Base-by-base conservation (phyloP, 2,797 vertebrate genomes). In the Myioborus melanocephalus region DNA sequence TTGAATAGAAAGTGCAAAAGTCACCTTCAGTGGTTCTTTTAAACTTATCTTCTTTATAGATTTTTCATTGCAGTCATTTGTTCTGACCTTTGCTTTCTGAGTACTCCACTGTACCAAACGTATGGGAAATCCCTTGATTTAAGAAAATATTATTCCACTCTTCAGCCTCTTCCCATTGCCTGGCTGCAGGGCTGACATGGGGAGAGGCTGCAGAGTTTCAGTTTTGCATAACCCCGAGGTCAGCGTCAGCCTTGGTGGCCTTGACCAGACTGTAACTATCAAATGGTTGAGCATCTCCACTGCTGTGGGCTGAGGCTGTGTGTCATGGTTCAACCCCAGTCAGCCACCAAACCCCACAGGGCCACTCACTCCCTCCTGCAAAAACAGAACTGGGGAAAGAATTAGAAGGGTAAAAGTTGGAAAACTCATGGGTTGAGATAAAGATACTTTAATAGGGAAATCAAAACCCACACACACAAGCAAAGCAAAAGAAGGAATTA, bases 211-310 rank as follows among this genome's bases (percentile, higher is more conserved):
- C 9, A 80, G 49, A 63, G 13, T 46, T 90, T 60, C 5, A 3
- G 7, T 60, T 89, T 66, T 76, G 13, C 14, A 1, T 18, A 50
- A n/a, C n/a, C 49, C 27, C 0, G 0, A 56, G 28, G 20, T 52
- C 23, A 22, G 8, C 41, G 34, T 21, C 19, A 86, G 16, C 14
- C 22, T 53, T 34, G 21, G 30, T 60, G 39, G 32, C 39, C 32
- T 68, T 72, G 44, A 60, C 19, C 14, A 24, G 23, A 26, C 0
- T 0, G 2, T 17, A 34, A 30, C 16, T 41, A 20, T n/a, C 1
- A 7, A n/a, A 8, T 22, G 32, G 6, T 28, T 18, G 7, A 35
- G 19, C 19, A 49, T 37, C 7, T 66, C 55, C 32, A 46, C 19
- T 63, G 41, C 56, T 52, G 35, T n/a, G 61, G 30, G 35, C 63